phyloP scores from a whole-genome alignment of 2,888 invertebrate species.

The Beris morrisii region DNA sequence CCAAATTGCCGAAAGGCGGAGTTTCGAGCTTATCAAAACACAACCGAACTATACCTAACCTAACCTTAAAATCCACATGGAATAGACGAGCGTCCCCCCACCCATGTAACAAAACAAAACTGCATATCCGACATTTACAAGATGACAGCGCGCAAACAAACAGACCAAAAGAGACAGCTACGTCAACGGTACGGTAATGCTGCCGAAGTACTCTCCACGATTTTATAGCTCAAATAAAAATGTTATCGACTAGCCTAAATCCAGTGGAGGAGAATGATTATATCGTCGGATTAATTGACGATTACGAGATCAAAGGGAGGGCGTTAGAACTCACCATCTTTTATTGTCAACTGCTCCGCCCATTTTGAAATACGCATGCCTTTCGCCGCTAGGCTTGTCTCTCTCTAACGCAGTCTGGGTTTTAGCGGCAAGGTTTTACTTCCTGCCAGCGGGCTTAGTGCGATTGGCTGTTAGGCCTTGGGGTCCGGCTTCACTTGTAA shows the following conservation, averaged over 20 bases:
- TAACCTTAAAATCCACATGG: too few species aligned
- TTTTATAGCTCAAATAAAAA: too few species aligned
- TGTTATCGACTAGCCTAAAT: too few species aligned
- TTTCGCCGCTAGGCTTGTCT: neutral
- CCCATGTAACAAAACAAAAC: too few species aligned
- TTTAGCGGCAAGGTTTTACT: neutral
- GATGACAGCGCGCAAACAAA: too few species aligned
- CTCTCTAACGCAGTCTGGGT: neutral
- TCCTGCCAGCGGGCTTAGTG: conserved; percentile 2
- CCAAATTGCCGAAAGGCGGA: conserved; percentile 22
- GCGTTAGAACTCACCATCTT: conserved; percentile 22
- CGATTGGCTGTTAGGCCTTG: conserved; percentile 5
- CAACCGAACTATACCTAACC: neutral
- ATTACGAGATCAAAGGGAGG: conserved; percentile 25
- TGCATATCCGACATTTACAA: too few species aligned
- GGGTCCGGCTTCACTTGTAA: neutral
- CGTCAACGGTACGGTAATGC: too few species aligned
- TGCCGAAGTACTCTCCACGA: too few species aligned
- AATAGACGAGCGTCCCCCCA: too few species aligned
- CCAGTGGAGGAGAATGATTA: neutral
- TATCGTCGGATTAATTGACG: conserved; percentile 19
- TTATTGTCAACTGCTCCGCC: conserved; percentile 8
- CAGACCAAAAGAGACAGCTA: too few species aligned
- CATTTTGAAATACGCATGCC: neutral
- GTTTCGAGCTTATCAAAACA: neutral